A percentile compares a stretch with the other conserved stretches of the same genome.
These are phyloP conservation scores for Lithophane socia DNA, from an alignment of 2,888 invertebrate genomes.

Conservation along the genomic window DNA sequence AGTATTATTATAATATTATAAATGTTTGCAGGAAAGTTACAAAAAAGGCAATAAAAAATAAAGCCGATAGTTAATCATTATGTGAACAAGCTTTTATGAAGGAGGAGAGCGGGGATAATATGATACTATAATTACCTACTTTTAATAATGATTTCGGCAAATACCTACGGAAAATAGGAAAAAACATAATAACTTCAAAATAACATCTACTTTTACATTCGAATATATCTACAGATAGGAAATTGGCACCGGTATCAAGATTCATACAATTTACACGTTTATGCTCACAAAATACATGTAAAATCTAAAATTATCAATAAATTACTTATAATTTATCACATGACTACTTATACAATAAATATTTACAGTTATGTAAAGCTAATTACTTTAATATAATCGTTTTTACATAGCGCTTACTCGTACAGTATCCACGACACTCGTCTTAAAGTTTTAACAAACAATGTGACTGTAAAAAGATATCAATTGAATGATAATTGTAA, in stretches of 20 bases:
- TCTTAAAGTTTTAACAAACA: conserved; percentile 40
- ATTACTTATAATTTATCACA: conserved; percentile 85
- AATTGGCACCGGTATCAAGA: conserved; percentile 82
- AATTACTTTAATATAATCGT: conserved; percentile 65
- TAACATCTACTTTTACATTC: conserved; percentile 56
- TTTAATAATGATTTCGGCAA: conserved; percentile 22
- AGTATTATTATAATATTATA: not conserved
- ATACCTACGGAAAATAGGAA: not conserved
- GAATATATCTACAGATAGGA: conserved; percentile 72
- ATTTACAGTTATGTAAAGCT: conserved; percentile 74
- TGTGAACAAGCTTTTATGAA: not conserved
- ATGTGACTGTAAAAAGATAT: conserved; percentile 55
- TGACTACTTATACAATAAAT: conserved; percentile 79
- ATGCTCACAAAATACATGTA: conserved; percentile 76
- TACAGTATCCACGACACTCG: conserved; percentile 49
- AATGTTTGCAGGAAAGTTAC: conserved; percentile 10
- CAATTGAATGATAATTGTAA: conserved; percentile 46
- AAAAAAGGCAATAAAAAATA: conserved; percentile 7
- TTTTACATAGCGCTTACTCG: conserved; percentile 67
- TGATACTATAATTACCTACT: conserved; percentile 17
- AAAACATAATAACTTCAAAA: conserved; percentile 31
- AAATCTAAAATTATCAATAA: conserved; percentile 83
- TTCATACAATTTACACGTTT: conserved; percentile 70
- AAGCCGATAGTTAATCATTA: not conserved
- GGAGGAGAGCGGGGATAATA: conserved; percentile 3